Base-by-base conservation (phyloP, 2,888 invertebrate species). In the Drosophila eohydei region DNA sequence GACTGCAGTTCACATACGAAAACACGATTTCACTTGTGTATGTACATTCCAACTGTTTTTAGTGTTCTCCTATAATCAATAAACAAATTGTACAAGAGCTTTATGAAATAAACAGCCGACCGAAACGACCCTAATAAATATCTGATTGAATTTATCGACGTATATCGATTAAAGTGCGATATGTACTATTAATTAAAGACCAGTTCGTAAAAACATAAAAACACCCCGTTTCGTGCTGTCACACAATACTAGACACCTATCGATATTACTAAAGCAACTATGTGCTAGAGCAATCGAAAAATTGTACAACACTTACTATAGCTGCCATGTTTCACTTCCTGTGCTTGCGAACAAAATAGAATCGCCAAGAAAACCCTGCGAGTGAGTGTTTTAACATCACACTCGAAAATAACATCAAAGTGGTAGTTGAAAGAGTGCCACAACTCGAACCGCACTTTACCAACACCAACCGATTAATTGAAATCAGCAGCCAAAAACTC, bases 361-460 rank as follows among this genome's bases (percentile, higher is more conserved):
- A 86, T 88, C 83, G 81, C 83, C 75, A 81, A 89, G 76, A 86
- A 89, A 88, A 77, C 86, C 89, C 82, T 95, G 95, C 95, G 95
- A 95, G 95, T 95, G 94, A 95, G 83, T 83, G 83, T 80, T 94
- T 94, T 94, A 92, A 92, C 92, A 91, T 92, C 92, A 92, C 89
- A 95, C 95, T 92, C 92, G 87, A 91, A 91, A 91, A 90, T 90
- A 92, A 91, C 91, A 92, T 90, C 92, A 85, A 83, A 86, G 89
- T 86, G 89, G 91, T 91, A 91, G 91, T 91, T 90, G 90, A 88
- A 88, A 84, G 91, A 91, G 91, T 89, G 91, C 86, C 90, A 82
- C 87, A 74, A 77, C 81, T 88, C 76, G 75, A 82, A 71, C 80
- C 74, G 82, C 79, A 81, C 74, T 71, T 68, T 69, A 79, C 64